Evolutionary conservation across 1,140 invertebrate genomes (phyloP).

Genomic region (Tetramorium alpestre): DNA sequence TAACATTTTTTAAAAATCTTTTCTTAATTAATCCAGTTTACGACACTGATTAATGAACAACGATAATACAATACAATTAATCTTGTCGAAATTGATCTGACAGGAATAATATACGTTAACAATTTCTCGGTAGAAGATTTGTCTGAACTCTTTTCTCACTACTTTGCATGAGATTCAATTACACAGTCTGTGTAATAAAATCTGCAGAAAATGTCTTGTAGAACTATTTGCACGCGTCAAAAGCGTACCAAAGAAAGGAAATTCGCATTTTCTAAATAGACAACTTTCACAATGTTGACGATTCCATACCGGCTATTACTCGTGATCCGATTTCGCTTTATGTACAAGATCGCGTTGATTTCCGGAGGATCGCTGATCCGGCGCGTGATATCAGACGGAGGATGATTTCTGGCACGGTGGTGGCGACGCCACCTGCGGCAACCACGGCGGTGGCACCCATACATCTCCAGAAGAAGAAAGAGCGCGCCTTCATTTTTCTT

Average conservation of each 20-base stretch:
- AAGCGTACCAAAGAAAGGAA: neutral
- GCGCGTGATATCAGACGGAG: slow-evolving; percentile 4
- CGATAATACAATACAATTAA: neutral
- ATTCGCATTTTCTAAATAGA: neutral
- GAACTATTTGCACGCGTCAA: neutral
- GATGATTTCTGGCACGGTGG: slow-evolving; percentile 29
- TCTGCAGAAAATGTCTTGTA: neutral
- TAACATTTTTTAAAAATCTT: slow-evolving; percentile 6
- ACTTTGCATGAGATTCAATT: neutral
- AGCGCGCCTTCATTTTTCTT: slow-evolving; percentile 81
- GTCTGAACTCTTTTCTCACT: neutral
- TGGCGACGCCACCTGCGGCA: slow-evolving; percentile 39
- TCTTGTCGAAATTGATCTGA: neutral
- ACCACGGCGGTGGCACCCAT: slow-evolving; percentile 22
- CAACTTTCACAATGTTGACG: neutral
- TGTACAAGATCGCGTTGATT: slow-evolving; percentile 39
- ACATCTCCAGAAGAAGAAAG: slow-evolving; percentile 24
- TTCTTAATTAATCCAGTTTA: slow-evolving; percentile 36
- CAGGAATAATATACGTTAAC: neutral
- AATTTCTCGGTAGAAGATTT: neutral
- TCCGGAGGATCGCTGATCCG: slow-evolving; percentile 25
- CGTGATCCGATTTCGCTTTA: slow-evolving; percentile 33
- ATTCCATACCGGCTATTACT: neutral
- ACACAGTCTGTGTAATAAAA: neutral
- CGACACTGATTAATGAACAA: neutral